Conservation (phyloP, 2,113 vertebrate genomes). For the Erythrolamprus reginae region DNA sequence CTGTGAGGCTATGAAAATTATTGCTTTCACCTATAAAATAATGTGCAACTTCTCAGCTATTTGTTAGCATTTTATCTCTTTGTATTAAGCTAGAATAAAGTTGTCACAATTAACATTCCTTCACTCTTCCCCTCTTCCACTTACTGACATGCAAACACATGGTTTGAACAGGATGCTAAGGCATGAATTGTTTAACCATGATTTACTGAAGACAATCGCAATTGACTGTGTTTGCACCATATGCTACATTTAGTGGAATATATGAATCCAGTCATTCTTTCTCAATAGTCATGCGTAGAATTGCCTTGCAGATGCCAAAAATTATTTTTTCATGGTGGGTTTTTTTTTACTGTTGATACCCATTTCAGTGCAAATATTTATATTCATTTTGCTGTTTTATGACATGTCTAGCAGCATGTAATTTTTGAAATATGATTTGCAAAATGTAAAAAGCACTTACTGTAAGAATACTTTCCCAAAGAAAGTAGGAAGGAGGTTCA, state of each 20-base stretch:
- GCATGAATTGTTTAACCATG: neutral
- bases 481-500: neutral
- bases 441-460: neutral
- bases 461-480: neutral
- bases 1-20: conserved; percentile 20
- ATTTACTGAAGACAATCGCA: neutral
- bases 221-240: neutral
- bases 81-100: conserved; percentile 8
- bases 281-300: neutral
- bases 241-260: neutral
- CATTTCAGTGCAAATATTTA: conserved; percentile 27
- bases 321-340: neutral
- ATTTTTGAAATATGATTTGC: neutral
- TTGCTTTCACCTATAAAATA: conserved; percentile 10
- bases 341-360: conserved; percentile 14
- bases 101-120: conserved; percentile 1
- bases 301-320: neutral
- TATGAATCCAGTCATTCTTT: neutral
- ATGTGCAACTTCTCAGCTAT: neutral
- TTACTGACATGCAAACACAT: neutral
- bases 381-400: conserved; percentile 14
- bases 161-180: neutral
- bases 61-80: conserved; percentile 15
- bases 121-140: neutral
- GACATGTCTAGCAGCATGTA: neutral